A percentile compares a stretch with the other conserved stretches of the same genome.
Conservation (phyloP, 1,140 invertebrate genomes). For the Tetranychus cinnabarinus region DNA sequence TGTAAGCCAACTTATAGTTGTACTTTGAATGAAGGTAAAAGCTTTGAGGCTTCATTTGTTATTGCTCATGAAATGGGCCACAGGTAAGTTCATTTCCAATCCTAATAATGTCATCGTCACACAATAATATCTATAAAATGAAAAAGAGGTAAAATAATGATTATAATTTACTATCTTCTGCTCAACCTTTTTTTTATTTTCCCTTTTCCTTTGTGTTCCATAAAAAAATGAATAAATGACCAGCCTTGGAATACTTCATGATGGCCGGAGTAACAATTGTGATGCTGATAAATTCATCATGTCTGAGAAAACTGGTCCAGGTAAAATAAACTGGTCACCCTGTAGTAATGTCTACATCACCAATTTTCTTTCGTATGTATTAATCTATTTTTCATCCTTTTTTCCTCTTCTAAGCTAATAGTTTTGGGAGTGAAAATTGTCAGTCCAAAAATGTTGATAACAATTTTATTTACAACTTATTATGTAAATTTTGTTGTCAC, state of each 20-base stretch:
- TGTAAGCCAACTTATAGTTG: constrained; percentile 21
- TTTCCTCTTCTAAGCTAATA: neutral
- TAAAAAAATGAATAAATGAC: neutral
- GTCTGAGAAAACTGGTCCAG: constrained; percentile 17
- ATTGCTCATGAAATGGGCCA: constrained; percentile 25
- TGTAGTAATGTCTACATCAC: constrained; percentile 15
- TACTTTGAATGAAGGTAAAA: constrained; percentile 24
- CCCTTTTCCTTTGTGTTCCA: neutral
- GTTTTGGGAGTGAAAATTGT: neutral
- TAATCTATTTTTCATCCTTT: neutral
- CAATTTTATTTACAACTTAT: neutral
- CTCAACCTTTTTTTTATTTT: neutral
- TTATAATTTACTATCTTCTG: neutral
- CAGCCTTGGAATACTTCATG: constrained; percentile 20
- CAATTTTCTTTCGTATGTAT: constrained; percentile 1
- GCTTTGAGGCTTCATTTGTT: constrained; percentile 24
- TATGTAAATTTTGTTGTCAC: neutral
- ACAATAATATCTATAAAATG: neutral
- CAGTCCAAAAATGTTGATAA: neutral
- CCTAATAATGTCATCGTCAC: no score
- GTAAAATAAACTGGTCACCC: constrained; percentile 16
- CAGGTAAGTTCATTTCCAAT: constrained; percentile 15
- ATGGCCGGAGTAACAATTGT: constrained; percentile 16
- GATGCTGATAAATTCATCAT: constrained; percentile 14
- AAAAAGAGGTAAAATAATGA: neutral